Evolutionary conservation across 1,140 invertebrate genomes (phyloP), one percentile per base, ranked within the genome.

Genomic region (Papilio xuthus): DNA sequence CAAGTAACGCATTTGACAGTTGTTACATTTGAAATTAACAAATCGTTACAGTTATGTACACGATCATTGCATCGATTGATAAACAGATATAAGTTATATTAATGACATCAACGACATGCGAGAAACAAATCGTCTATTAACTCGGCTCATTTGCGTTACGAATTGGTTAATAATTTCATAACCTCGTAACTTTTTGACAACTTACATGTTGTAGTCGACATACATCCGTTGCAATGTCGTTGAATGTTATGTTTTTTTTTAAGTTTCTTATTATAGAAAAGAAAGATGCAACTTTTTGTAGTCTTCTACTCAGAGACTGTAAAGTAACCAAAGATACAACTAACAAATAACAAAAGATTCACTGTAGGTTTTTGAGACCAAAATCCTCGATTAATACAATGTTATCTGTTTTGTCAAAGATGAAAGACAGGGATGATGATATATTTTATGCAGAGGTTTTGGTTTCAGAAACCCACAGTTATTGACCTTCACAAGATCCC

Each of bases 1-100:
- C 26, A 67, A 67, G 60, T 15, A 67, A 28, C n/a, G 60, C 60
- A 13, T 67, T 67, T 56, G 53, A 67, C 26, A 56, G 53, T 20
- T n/a, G 4, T n/a, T 53, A 47, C 15, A 60, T 60, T 23, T 60
- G 23, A 9, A 60, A 60, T 60, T 60, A 60, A 60, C 56, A 60
- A 60, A 60, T 60, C 23, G 56, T 60, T 26, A 60, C 23, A 18
- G 26, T 28, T 28, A 28, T 20, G n/a, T 53, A 0, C 60, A 0
- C 60, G 23, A 26, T 67, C 60, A 67, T 67, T 67, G 18, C 23
- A 28, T 67, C 32, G 60, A 28, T 67, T 28, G 60, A 28, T 67
- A 60, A 60, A 60, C 56, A 67, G 12, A 67, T 67, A 8, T 18
- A 67, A 67, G 32, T 28, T 67, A 15, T 18, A 67, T 67, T 28